These are phyloP conservation scores for Zaprionus davidi DNA, from an alignment of 1,140 invertebrate genomes.

Conservation along the genomic window DNA sequence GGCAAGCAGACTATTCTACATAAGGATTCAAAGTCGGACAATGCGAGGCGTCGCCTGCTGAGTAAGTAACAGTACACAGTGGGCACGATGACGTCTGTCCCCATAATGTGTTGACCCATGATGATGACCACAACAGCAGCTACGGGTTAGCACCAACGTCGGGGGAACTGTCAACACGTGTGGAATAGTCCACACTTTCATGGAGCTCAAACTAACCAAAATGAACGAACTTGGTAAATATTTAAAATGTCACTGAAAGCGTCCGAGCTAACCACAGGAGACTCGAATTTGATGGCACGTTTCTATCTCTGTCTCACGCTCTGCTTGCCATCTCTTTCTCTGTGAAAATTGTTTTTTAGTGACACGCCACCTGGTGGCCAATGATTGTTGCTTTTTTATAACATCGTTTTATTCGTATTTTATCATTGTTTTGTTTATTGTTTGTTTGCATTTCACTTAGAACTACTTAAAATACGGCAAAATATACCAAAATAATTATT, in stretches of 20 bases:
- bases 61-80: not conserved
- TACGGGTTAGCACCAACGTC: constrained; percentile 7
- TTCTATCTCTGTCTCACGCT: not conserved
- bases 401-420: constrained; percentile 30
- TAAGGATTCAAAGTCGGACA: not conserved
- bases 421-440: constrained; percentile 41
- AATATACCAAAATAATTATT: constrained; percentile 9
- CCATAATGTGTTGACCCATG: constrained; percentile 31
- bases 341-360: not conserved
- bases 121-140: constrained; percentile 21
- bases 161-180: constrained; percentile 8
- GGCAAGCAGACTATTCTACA: constrained; percentile 12
- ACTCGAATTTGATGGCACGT: constrained; percentile 29
- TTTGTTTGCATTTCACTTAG: constrained; percentile 28
- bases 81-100: constrained; percentile 14
- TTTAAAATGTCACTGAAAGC: constrained; percentile 63
- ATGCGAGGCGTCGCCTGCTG: not conserved
- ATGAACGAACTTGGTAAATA: constrained; percentile 60
- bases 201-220: constrained; percentile 1
- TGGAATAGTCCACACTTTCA: constrained; percentile 4
- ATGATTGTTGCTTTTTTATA: constrained; percentile 40
- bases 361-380: constrained; percentile 40
- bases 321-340: no score
- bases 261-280: constrained; percentile 20
- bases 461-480: constrained; percentile 9